These are phyloP conservation scores for Salvator merianae DNA, from an alignment of 2,113 vertebrate genomes.

Conservation along the genomic window DNA sequence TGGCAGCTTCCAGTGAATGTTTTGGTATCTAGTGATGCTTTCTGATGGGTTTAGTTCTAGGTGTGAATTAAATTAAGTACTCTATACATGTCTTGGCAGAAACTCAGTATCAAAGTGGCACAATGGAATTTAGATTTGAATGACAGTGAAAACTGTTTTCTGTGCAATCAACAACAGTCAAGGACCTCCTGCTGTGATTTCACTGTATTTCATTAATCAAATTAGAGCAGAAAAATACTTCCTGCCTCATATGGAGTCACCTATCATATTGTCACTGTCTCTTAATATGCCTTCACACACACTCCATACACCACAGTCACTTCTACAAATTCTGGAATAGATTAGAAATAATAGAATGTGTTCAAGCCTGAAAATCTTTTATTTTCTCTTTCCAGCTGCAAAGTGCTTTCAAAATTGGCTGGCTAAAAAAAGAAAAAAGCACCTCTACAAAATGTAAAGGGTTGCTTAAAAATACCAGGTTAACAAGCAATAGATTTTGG, in stretches of 20 bases:
- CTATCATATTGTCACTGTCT: background rate
- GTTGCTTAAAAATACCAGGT: background rate
- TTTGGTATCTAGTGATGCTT: background rate
- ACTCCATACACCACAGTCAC: background rate
- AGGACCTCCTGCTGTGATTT: constrained; percentile 8
- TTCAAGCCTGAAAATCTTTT: background rate
- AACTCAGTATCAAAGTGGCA: constrained; percentile 34
- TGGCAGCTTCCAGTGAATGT: background rate
- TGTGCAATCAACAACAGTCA: constrained; percentile 4
- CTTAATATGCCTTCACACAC: background rate
- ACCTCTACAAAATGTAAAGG: background rate
- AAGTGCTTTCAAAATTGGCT: constrained; percentile 10
- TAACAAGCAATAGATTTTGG: constrained; percentile 1
- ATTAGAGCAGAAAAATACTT: constrained; percentile 20
- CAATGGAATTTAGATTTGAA: constrained; percentile 9
- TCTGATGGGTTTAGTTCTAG: background rate
- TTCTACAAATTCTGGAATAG: background rate
- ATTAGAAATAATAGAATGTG: constrained; percentile 15
- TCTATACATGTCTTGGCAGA: background rate
- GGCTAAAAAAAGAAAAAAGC: constrained; percentile 10
- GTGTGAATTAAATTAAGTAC: constrained; percentile 8
- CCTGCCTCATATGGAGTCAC: background rate
- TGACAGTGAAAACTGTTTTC: constrained; percentile 20
- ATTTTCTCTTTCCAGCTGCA: constrained; percentile 4
- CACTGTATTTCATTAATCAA: constrained; percentile 17